Base-by-base conservation (phyloP, 92 coral and sea anemone genomes). In the Epizoanthus fatuus region DNA sequence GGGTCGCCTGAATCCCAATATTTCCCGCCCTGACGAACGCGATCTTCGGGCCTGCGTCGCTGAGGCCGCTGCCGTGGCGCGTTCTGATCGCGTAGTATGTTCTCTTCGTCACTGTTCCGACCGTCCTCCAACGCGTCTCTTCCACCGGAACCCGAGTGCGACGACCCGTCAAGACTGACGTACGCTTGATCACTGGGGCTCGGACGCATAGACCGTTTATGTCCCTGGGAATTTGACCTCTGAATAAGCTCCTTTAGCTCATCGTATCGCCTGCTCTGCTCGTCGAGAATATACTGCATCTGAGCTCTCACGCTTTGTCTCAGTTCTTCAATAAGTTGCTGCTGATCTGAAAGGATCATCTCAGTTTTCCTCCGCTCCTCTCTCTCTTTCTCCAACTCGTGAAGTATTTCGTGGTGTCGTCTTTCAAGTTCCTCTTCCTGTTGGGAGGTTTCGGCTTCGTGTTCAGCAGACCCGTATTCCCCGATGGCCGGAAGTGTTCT, bases 301-400 rank as follows among this genome's bases (percentile, higher is more conserved):
- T 97, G 98, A 3, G 80, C 86, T 78, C 87, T 93, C 42, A 97
- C 85, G 40, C 89, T 95, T 45, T 91, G 80, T 12, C 97, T 85
- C 15, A 97, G 91, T 47, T 97, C 93, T 5, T 95, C 95, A 3
- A 97, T 93, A 80, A 86, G 92, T 54, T 75, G 84, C 60, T 91
- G 81, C 65, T 97, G 99, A 44, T 62, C 89, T 0, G 81, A 58
- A 19, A 97, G 90, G 53, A 92, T 83, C 16, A 17, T 51, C 56
- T 97, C 97, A 4, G 95, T 93, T 78, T 85, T 92, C 47, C 81
- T 74, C 66, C 93, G 87, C 94, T 95, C 93, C 58, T 93, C 97
- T 39, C 87, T 79, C 73, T 95, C 93, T 47, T 81, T 82, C 29
- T 83, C 94, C 38, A 93, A 84, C 72, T 89, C 90, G 32, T 81